phyloP scores from a whole-genome alignment of 2,888 invertebrate genomes.

The Chloroclysta siterata region DNA sequence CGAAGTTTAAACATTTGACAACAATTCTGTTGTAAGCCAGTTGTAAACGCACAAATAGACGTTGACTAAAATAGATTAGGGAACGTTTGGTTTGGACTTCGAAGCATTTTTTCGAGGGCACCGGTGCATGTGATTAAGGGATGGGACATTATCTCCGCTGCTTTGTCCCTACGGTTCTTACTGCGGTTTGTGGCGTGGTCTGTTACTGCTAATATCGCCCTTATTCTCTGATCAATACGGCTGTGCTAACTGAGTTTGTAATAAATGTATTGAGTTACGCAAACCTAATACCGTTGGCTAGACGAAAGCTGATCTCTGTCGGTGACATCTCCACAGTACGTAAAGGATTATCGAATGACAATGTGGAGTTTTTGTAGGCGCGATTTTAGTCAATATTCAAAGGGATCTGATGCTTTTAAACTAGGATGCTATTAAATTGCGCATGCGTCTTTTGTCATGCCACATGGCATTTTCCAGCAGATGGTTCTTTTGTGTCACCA shows the following conservation, averaged over 20 bases:
- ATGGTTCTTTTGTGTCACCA: constrained; percentile 72
- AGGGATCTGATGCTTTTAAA: constrained; percentile 70
- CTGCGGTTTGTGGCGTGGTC: constrained; percentile 77
- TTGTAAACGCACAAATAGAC: constrained; percentile 71
- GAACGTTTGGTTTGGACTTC: constrained; percentile 70
- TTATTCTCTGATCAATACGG: constrained; percentile 56
- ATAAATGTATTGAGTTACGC: constrained; percentile 81
- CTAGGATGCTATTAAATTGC: constrained; percentile 83
- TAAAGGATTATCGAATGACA: constrained; percentile 85
- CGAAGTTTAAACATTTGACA: constrained; percentile 67
- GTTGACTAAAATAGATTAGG: constrained; percentile 69
- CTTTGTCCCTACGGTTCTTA: constrained; percentile 75
- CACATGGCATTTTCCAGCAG: constrained; percentile 82
- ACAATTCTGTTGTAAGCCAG: constrained; percentile 65
- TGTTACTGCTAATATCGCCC: constrained; percentile 52
- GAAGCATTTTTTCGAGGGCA: constrained; percentile 80
- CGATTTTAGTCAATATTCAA: constrained; percentile 70
- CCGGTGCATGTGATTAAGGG: constrained; percentile 84
- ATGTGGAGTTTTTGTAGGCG: constrained; percentile 72
- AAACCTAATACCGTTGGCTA: constrained; percentile 80
- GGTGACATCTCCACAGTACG: constrained; percentile 80
- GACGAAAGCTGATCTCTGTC: constrained; percentile 81
- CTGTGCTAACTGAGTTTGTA: constrained; percentile 33
- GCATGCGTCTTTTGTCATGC: constrained; percentile 77
- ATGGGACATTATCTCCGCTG: constrained; percentile 79